Evolutionary conservation across 1,140 invertebrate genomes (phyloP), one percentile per base, ranked within the genome.

Genomic region (Zaprionus nigranus): DNA sequence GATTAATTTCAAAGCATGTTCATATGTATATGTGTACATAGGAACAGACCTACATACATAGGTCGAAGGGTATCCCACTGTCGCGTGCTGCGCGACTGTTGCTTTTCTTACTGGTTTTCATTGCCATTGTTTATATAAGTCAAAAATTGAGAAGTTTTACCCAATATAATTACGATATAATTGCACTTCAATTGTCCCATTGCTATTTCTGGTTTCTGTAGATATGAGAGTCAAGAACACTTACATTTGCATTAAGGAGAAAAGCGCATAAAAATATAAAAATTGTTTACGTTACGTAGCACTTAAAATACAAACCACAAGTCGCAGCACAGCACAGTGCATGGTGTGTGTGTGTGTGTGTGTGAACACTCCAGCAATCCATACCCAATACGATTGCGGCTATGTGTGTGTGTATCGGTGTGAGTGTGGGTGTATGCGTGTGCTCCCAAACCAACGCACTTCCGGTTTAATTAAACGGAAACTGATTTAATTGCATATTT

Each of bases 401-500:
- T 7, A 3, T 57, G 40, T 63, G 59, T 24, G 59, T 24, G 36
- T 65, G 76, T 68, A 46, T 17, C 40, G 6, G 60, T 46, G 51
- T 62, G 59, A 24, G 49, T 54, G 76, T 65, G 56, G 2, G 76
- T 17, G 64, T 62, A 61, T 49, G 67, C 28, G 59, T 59, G 64
- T 67, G 64, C 65, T 58, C 75, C 70, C 64, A 85, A 79, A 85
- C 72, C 87, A 86, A 87, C 87, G 82, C 85, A 90, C 85, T 90
- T 90, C 87, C 87, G 87, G 84, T 92, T 92, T 92, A 92, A 92
- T 92, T 92, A 92, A 92, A 91, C 90, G 91, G 91, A 92, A 92
- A 92, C 91, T 92, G 91, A 92, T 92, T 92, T 92, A 92, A 92
- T 92, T 92, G 91, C 91, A 92, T 92, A 92, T 92, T 92, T 92